phyloP scores from a whole-genome alignment of 2,113 vertebrate genomes.

The Vulpes ferrilata region DNA sequence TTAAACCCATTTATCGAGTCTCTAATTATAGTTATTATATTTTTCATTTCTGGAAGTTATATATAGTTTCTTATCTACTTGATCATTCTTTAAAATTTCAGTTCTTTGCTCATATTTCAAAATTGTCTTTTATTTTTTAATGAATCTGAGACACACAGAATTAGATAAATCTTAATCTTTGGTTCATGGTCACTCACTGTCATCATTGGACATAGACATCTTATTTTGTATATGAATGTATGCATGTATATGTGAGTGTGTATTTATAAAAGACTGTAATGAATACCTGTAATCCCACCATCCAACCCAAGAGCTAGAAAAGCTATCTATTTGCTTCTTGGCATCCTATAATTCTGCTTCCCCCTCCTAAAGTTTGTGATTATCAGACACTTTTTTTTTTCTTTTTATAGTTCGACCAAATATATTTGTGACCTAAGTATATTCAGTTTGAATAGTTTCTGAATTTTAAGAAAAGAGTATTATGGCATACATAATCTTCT shows the following conservation, averaged over 20 bases:
- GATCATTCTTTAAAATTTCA: conserved; percentile 62
- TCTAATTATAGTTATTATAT: conserved; percentile 60
- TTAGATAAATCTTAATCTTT: conserved; percentile 26
- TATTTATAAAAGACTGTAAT: conserved; percentile 37
- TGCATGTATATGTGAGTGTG: not conserved
- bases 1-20: conserved; percentile 62
- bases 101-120: conserved; percentile 66
- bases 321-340: not conserved
- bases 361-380: not conserved
- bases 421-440: conserved; percentile 26
- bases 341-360: not conserved
- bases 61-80: conserved; percentile 61
- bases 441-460: conserved; percentile 53
- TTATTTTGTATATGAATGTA: not conserved
- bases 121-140: conserved; percentile 39
- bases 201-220: not conserved
- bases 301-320: not conserved
- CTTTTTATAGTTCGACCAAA: conserved; percentile 45
- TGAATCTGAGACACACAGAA: conserved; percentile 36
- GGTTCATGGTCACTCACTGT: not conserved
- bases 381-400: conserved; percentile 2
- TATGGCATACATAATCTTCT: not conserved
- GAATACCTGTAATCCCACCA: not conserved
- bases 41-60: conserved; percentile 65
- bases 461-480: conserved; percentile 41